Conservation (phyloP, 2,113 vertebrate genomes). For the Hippocampus abdominalis region DNA sequence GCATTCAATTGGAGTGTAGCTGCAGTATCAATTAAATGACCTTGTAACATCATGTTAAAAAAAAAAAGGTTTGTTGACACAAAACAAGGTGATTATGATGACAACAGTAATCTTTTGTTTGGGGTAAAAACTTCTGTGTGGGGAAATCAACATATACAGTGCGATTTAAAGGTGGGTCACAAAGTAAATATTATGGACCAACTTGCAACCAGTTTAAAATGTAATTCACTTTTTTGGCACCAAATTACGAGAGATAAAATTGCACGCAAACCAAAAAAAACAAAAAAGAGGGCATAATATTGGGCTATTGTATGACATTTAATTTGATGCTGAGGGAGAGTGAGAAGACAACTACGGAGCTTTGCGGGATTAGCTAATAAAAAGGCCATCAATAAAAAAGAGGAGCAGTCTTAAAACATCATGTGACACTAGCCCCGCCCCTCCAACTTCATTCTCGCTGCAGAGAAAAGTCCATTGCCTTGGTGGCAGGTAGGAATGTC, state of each 20-base stretch:
- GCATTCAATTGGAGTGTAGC: not conserved
- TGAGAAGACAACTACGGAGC: too few relatives aligned
- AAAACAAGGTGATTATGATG: conserved; percentile 34
- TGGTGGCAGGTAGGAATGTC: too few relatives aligned
- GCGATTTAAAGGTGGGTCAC: conserved; percentile 18
- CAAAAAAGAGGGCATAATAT: not conserved
- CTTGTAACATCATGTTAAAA: conserved; percentile 9
- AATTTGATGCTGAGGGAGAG: not conserved
- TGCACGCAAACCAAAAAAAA: not conserved
- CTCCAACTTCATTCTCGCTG: too few relatives aligned
- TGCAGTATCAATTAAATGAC: not conserved
- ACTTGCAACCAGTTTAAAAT: too few relatives aligned
- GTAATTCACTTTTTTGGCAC: too few relatives aligned
- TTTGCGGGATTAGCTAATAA: too few relatives aligned
- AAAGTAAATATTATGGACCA: too few relatives aligned
- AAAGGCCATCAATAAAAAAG: too few relatives aligned
- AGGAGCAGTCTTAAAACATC: too few relatives aligned
- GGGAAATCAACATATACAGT: conserved; percentile 20
- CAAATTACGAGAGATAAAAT: not conserved
- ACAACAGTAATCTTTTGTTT: conserved; percentile 30
- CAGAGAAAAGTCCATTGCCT: too few relatives aligned
- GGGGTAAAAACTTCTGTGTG: conserved; percentile 27
- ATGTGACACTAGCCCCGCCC: too few relatives aligned
- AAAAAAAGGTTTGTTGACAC: conserved; percentile 28
- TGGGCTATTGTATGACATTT: not conserved